These are phyloP conservation scores for Steromphala cineraria DNA, from an alignment of 2,888 invertebrate genomes.

Conservation along the genomic window DNA sequence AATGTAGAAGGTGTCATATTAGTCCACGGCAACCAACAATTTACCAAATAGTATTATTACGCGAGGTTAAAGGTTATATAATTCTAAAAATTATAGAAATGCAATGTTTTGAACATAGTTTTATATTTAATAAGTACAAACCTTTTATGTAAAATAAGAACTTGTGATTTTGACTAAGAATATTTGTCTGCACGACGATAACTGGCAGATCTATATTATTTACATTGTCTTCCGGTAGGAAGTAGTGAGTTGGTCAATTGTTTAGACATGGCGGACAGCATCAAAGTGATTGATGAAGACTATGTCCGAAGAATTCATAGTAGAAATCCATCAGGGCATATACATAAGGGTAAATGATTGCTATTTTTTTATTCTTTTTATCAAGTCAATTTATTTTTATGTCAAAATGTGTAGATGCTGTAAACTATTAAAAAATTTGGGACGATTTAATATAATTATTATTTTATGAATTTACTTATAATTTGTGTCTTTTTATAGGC, in stretches of 20 bases:
- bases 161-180: not conserved
- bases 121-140: not conserved
- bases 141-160: not conserved
- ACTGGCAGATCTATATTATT: constrained; percentile 3
- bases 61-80: constrained; percentile 4
- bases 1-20: not conserved
- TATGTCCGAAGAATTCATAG: constrained; percentile 65
- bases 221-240: constrained; percentile 37
- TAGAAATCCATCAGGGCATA: constrained; percentile 63
- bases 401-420: not conserved
- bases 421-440: too few species aligned
- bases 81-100: not conserved
- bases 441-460: too few species aligned
- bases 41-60: not conserved
- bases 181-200: not conserved
- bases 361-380: too few species aligned
- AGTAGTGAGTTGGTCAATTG: constrained; percentile 31
- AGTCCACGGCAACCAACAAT: constrained; percentile 4
- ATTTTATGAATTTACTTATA: too few species aligned
- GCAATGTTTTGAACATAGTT: not conserved
- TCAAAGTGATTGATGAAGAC: constrained; percentile 66
- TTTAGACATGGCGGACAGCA: constrained; percentile 69
- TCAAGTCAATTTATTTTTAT: too few species aligned
- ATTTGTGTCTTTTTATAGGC: too few species aligned
- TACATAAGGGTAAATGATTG: constrained; percentile 65